Base-by-base conservation (phyloP, 1,140 invertebrate genomes). In the Melitaea cinxia region DNA sequence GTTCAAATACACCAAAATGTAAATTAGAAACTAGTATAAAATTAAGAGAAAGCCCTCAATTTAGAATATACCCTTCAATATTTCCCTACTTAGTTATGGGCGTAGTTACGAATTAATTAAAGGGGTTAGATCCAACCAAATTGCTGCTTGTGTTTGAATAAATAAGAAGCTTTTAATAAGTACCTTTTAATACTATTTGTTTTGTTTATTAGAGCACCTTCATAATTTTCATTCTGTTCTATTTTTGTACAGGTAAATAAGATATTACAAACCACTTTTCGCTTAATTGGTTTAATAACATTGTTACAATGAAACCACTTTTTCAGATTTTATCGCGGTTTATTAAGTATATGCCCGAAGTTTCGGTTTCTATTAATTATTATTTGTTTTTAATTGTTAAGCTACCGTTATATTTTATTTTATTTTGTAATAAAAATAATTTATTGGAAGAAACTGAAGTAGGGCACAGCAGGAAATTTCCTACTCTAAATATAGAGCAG, bases 81-180 rank as follows among this genome's bases (percentile, higher is more conserved):
- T 60, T 60, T 28, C 45, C 57, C 47, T 50, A 60, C 57, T 50
- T 50, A 60, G 47, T 52, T 60, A 60, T 60, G 57, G 47, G 57
- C 57, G 57, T 60, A 60, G 57, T 35, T 37, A 9, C 45, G 47
- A 37, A 50, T 50, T 60, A 60, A 50, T 60, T 50, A 60, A 15
- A 59, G 45, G 42, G 57, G 57, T 50, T 59, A 59, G 42, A 49
- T 59, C 57, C 45, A 30, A 59, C 57, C 28, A 33, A 59, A 59
- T 49, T 59, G 45, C 57, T 59, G 10, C 26, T 59, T 47, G 45
- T 59, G 28, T 59, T 45, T 49, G 42, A 50, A 59, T 59, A 47
- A 47, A 47, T 47, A 47, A 47, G n/a, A 23, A 47, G 37, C 14
- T 42, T 42, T 42, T 42, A 42, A 42, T 42, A 42, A 42, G 37